A percentile compares a stretch with the other conserved stretches of the same genome.
Conservation (phyloP, 2,888 invertebrate genomes). For the Pammene aurita region DNA sequence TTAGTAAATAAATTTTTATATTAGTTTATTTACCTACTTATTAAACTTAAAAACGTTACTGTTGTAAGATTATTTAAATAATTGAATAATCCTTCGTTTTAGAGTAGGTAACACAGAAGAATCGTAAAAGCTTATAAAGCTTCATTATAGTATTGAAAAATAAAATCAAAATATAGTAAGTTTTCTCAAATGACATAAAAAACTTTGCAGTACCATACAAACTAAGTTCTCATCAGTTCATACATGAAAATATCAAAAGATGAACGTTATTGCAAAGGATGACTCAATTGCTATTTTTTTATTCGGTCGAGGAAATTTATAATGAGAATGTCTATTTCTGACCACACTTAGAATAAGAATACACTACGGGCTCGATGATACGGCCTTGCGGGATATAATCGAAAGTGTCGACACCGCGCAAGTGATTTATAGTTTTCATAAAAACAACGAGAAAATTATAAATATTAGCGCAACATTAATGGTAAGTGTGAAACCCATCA, state of each 20-base stretch:
- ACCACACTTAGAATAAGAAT: conserved; percentile 74
- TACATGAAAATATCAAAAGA: conserved; percentile 49
- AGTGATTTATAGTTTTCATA: conserved; percentile 74
- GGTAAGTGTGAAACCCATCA: conserved; percentile 59
- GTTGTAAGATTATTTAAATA: too few relatives aligned
- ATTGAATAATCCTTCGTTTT: too few relatives aligned
- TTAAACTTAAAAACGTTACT: too few relatives aligned
- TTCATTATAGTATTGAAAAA: too few relatives aligned
- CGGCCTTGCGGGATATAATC: conserved; percentile 76
- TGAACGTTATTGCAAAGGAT: conserved; percentile 65
- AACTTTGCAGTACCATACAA: conserved; percentile 52
- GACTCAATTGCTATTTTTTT: conserved; percentile 76
- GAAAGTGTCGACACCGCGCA: conserved; percentile 76
- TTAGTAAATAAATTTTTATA: too few relatives aligned
- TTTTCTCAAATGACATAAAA: too few relatives aligned
- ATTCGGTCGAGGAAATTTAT: conserved; percentile 74
- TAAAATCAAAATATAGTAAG: too few relatives aligned
- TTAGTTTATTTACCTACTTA: too few relatives aligned
- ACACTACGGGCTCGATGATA: conserved; percentile 62
- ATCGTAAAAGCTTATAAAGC: too few relatives aligned
- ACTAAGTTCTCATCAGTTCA: conserved; percentile 51
- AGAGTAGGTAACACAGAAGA: too few relatives aligned
- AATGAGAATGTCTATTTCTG: conserved; percentile 77
- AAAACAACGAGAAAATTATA: conserved; percentile 68
- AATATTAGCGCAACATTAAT: conserved; percentile 69